Evolutionary conservation across 2,888 invertebrate genomes (phyloP), one percentile per base, ranked within the genome.

Genomic region (Drosophila mimetica): DNA sequence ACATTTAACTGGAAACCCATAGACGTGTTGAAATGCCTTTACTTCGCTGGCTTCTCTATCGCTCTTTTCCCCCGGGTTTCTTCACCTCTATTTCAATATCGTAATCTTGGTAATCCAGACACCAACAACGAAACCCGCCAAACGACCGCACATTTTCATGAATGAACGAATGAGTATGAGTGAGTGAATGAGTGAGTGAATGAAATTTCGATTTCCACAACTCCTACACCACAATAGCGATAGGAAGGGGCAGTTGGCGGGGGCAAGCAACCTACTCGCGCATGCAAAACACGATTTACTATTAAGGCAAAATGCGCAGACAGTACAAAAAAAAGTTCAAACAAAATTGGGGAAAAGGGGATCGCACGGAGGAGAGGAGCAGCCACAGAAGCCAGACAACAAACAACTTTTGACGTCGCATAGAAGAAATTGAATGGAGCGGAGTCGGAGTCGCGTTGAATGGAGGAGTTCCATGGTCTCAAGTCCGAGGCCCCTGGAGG

Each of bases 201-300:
- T 61, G 60, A 58, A 50, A 22, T 76, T 80, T 83, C 59, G 85
- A 79, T 77, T 76, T 73, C 50, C 64, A 72, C 71, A 57, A 71
- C 71, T 58, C 63, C 53, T 54, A 71, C 70, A 71, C 72, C 48
- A 58, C 57, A 65, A 54, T 54, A 46, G 16, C 34, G 25, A 30
- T 30, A 6, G 4, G 8, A 16, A 13, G 44, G 44, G 44, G 28
- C 44, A 44, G 11, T 44, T 44, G 25, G 44, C 44, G 44, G n/a
- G 50, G 52, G 37, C 46, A 52, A 11, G 34, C 87, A 78, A 72
- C 85, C 84, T 86, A 85, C 84, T 85, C 87, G 78, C 76, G 82
- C 79, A 85, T 85, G 84, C 84, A 85, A 85, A 86, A 86, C 84
- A 84, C 86, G 84, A 84, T 86, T 86, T 86, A 84, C 84, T 84